Evolutionary conservation across 2,113 vertebrate species (phyloP), one percentile per base, ranked within the genome.

Genomic region (Melanostigma gelatinosum): DNA sequence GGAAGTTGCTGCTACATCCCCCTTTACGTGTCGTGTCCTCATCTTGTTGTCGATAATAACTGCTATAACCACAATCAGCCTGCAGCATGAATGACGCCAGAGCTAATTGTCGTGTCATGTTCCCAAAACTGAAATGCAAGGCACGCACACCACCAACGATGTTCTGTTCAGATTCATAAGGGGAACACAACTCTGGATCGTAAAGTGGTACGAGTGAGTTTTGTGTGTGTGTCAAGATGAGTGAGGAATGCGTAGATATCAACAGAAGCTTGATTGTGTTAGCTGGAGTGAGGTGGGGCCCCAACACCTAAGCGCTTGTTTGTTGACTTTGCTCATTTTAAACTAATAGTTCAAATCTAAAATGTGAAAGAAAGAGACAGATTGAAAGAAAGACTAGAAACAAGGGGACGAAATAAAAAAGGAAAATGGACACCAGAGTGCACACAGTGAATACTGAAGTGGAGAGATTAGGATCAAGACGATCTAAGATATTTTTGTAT

Each of bases 181-280:
- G 22, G 32, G 52, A 84, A 78, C 44, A 27, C 16, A 68, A 62
- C 80, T 75, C 54, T 36, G 75, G 52, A 42, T 4, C 6, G 3
- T 13, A 22, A 44, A 48, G 52, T 63, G 73, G 15, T 12, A 29
- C 61, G 65, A 52, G 64, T 20, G 38, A 67, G 44, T 44, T 65
- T 65, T 48, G 74, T 48, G 60, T 58, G 78, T 60, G 79, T 72
- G 3, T 84, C 77, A 57, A 82, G 82, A 91, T 82, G 85, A 90
- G 83, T 0, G 72, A 82, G 88, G 88, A 89, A 92, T 85, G 87
- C 20, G 60, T 74, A 62, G 80, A 86, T 85, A 89, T 89, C 85
- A 91, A 91, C 86, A 89, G 85, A 89, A 87, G 86, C 65, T 75
- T 77, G 89, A 88, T 93, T 93, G 86, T 88, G 80, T 88, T 90